Percentiles rank a stretch among this genome's conserved stretches.
These are phyloP conservation scores for Chaetophractus vellerosus DNA, from an alignment of 2,797 vertebrate species.

Conservation along the genomic window DNA sequence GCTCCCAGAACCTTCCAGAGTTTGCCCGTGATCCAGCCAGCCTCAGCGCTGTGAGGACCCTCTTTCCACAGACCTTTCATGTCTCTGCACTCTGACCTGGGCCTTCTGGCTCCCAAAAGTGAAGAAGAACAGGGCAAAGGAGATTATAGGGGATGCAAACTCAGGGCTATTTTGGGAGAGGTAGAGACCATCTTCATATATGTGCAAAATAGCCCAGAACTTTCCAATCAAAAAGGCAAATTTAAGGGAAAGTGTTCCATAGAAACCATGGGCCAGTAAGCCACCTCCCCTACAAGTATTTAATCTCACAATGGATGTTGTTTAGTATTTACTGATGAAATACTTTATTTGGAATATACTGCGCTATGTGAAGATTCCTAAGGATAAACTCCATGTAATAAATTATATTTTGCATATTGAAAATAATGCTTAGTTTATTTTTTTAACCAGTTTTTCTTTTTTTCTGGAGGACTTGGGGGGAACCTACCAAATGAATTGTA, in stretches of 20 bases:
- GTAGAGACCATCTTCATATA: neutral
- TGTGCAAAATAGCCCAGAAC: neutral
- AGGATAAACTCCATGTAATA: constrained; percentile 85
- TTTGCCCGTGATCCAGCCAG: neutral
- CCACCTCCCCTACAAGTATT: constrained; percentile 79
- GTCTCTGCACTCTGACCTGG: neutral
- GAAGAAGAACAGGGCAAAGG: neutral
- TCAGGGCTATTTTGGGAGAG: neutral
- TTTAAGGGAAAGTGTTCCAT: constrained; percentile 68
- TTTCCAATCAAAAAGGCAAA: constrained; percentile 77
- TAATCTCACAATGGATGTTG: constrained; percentile 73
- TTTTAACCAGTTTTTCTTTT: neutral
- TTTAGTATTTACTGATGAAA: constrained; percentile 85
- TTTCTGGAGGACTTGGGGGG: neutral
- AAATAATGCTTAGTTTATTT: constrained; percentile 58
- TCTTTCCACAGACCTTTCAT: neutral
- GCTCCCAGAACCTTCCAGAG: neutral
- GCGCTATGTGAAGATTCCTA: constrained; percentile 79
- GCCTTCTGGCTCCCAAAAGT: neutral
- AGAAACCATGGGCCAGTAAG: constrained; percentile 80
- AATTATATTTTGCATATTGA: constrained; percentile 89
- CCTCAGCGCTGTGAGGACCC: neutral
- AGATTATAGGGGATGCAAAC: neutral
- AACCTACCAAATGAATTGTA: neutral
- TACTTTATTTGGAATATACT: constrained; percentile 83